Evolutionary conservation across 2,113 vertebrate genomes (phyloP), one percentile per base, ranked within the genome.

Genomic region (Felis chaus): DNA sequence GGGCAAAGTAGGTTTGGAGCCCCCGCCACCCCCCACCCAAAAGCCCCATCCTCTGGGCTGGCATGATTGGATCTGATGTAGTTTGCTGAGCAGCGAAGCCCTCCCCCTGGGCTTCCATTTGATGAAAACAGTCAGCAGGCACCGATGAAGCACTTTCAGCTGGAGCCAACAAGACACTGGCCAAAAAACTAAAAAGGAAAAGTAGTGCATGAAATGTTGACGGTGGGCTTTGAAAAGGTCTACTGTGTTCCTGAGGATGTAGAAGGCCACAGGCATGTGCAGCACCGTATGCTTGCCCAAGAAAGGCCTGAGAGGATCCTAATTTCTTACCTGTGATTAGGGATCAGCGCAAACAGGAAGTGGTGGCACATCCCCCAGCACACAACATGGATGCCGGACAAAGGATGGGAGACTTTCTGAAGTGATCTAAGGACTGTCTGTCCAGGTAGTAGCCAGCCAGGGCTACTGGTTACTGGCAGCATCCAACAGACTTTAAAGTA

Each of bases 61-160:
- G 21, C 29, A 1, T 31, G 25, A n/a, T 31, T 1, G 48, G 41
- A 15, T 53, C 39, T 48, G 19, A n/a, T 14, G 31, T 33, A 11
- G n/a, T 33, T 1, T 50, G 13, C 89, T 76, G 27, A 41, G 33
- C 13, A 11, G 23, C 23, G 63, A 53, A 61, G 41, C 39, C 48
- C 71, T 21, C 1, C 1, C 8, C 31, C 23, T 2, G 5, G 19
- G 25, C 41, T 45, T 9, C 45, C n/a, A 23, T 3, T 0, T 81
- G 55, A 73, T 31, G 13, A 23, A 50, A 69, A 39, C 5, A 31
- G 39, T 16, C 16, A 39, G 61, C n/a, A 31, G 36, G n/a, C 81
- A 16, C 16, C 2, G 7, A n/a, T 27, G 36, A 74, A 48, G 36
- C 48, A 45, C 39, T 25, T 13, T 50, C 33, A 19, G 0, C 2